Conservation (phyloP, 2,797 vertebrate species). For the Anas flavirostris region DNA sequence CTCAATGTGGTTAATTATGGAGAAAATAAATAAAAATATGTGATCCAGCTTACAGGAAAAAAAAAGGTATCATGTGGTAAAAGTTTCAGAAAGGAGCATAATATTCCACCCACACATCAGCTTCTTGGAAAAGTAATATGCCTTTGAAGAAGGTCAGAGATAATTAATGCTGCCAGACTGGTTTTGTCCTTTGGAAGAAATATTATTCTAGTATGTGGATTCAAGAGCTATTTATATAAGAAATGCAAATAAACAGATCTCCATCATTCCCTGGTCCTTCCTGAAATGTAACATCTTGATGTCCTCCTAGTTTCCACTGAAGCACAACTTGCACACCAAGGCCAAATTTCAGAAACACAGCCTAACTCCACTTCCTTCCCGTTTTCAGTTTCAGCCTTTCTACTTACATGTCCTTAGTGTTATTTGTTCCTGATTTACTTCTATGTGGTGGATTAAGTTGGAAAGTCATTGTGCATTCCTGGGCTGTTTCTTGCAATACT, state of each 20-base stretch:
- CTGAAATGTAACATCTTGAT: background rate
- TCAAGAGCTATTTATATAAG: background rate
- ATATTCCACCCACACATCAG: background rate
- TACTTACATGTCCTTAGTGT: background rate
- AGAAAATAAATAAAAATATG: background rate
- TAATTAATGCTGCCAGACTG: background rate
- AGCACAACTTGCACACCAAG: background rate
- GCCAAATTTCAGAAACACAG: background rate
- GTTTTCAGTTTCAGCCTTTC: background rate
- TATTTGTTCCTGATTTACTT: background rate
- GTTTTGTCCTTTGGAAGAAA: conserved; percentile 4
- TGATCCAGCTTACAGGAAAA: background rate
- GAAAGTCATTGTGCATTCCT: background rate
- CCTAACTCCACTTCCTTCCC: background rate
- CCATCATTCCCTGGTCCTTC: background rate
- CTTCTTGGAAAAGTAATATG: background rate
- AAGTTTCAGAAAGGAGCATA: background rate
- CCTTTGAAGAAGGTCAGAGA: background rate
- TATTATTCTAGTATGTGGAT: background rate
- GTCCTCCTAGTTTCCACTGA: background rate
- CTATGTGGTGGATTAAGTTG: background rate
- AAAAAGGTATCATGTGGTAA: background rate
- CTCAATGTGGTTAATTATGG: background rate
- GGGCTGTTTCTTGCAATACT: background rate
- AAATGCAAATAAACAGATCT: background rate